phyloP scores from a whole-genome alignment of 1,140 invertebrate species.

The Drosophila fuyamai region DNA sequence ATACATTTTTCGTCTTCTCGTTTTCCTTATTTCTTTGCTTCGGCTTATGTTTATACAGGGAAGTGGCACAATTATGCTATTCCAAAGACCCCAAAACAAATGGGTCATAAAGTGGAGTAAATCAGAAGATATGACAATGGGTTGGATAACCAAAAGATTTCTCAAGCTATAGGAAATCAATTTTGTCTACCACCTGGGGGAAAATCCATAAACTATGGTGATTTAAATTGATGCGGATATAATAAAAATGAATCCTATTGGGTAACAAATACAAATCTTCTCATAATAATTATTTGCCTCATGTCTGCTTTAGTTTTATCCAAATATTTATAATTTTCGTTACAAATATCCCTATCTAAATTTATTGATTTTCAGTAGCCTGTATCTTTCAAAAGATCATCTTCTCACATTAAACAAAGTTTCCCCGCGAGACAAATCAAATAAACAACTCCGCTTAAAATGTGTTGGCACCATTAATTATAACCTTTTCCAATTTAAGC shows the following conservation, averaged over 20 bases:
- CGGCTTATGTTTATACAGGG: slow-evolving; percentile 30
- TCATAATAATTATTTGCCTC: slow-evolving; percentile 25
- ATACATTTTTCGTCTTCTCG: slow-evolving; percentile 47
- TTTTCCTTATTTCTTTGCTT: slow-evolving; percentile 27
- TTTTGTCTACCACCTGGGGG: slow-evolving; percentile 5
- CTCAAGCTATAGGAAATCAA: slow-evolving; percentile 51
- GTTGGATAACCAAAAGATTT: slow-evolving; percentile 35
- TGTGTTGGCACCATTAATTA: slow-evolving; percentile 34
- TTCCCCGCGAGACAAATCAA: slow-evolving; percentile 10
- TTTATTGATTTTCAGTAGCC: slow-evolving; percentile 30
- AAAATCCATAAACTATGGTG: background rate
- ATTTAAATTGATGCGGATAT: slow-evolving; percentile 1
- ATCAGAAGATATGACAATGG: slow-evolving; percentile 3
- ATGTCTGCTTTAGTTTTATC: slow-evolving; percentile 19
- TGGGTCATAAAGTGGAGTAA: slow-evolving; percentile 34
- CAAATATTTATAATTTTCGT: slow-evolving; percentile 18
- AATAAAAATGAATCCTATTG: slow-evolving; percentile 12
- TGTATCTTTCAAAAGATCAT: slow-evolving; percentile 32
- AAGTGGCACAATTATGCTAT: slow-evolving; percentile 44
- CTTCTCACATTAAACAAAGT: slow-evolving; percentile 18
- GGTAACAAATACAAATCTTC: slow-evolving; percentile 15
- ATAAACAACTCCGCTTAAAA: slow-evolving; percentile 10
- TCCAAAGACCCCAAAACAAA: slow-evolving; percentile 37
- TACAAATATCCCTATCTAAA: slow-evolving; percentile 15
- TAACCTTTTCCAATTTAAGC: slow-evolving; percentile 16